Evolutionary conservation across 2,113 vertebrate species (phyloP), one percentile per base, ranked within the genome.

Genomic region (Nothobranchius kuhntae): DNA sequence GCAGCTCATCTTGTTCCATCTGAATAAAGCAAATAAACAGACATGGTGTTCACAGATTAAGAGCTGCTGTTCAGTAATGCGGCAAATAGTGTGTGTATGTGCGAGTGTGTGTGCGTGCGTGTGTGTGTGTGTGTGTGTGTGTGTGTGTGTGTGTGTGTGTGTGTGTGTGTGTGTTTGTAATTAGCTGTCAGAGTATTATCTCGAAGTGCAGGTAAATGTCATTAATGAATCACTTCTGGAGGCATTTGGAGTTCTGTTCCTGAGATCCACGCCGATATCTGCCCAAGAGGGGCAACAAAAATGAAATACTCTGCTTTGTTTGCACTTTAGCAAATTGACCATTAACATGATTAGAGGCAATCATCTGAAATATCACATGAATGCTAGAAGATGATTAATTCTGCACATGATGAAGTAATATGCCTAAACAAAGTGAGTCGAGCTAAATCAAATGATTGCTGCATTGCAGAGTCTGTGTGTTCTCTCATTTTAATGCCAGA

Each of bases 371-470:
- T 65, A 71, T 65, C 38, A 65, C 45, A 68, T 30, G 21, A 44
- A 69, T 60, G 55, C 58, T 59, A 40, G 61, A n/a, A 65, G 46
- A 46, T 60, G 21, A 82, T 85, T 78, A 44, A 69, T 71, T 75
- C 46, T 63, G 58, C 24, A 62, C 40, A 61, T 53, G 46, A 51
- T 40, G 68, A 64, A 77, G 45, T 38, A 71, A 73, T 48, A 64
- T 55, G 55, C 24, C 11, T 17, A 11, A 11, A 2, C 59, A 42
- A 71, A 56, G 24, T 53, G 66, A 79, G 73, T 71, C 26, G 26
- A 0, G 46, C 5, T 59, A 24, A 74, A 52, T 71, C 40, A 67
- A 57, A 74, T 61, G 24, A 48, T 68, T 36, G 9, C n/a, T 10
- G 55, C 26, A 65, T 44, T 54, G 60, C 36, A 51, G 13, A 9